Evolutionary conservation across 2,113 vertebrate genomes (phyloP), one percentile per base, ranked within the genome.

Genomic region (Nycticebus coucang): DNA sequence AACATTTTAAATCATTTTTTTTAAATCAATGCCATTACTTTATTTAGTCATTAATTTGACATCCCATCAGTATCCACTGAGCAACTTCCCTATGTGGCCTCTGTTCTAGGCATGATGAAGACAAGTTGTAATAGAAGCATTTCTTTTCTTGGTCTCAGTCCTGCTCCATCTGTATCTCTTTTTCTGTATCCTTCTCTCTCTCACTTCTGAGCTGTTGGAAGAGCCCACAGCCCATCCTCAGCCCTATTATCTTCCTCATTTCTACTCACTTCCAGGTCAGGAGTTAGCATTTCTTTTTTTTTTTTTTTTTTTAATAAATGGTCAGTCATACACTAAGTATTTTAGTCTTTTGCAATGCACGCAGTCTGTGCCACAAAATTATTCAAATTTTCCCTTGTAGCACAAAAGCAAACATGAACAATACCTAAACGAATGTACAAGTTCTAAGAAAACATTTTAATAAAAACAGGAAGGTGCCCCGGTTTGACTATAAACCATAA

Each of bases 391-490:
- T 35, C 28, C 10, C 0, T 2, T 24, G 10, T 41, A 26, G 60
- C 7, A 50, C 26, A n/a, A 59, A 89, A 91, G 1, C 50, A 33
- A 24, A 5, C 10, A 35, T 10, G 30, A 37, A 62, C 2, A 45
- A 13, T 21, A 4, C 9, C 1, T 21, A 21, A 41, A 59, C 1
- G 7, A 89, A 24, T 1, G 26, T 50, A 50, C 4, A 2, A 24
- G 8, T 37, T 62, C n/a, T 30, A 57, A 5, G 11, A 7, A 35
- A 79, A 21, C 9, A 8, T 17, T 82, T 78, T 91, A 35, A 28
- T 4, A 24, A 33, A 24, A 60, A 45, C 13, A 81, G 41, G 9
- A n/a, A 68, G 2, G 13, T 68, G 9, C 66, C 45, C 35, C 35
- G 17, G 72, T 64, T 28, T 19, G 33, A 45, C 26, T 28, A 13